Evolutionary conservation across 2,113 vertebrate genomes (phyloP).

Genomic region (Bubalus kerabau): DNA sequence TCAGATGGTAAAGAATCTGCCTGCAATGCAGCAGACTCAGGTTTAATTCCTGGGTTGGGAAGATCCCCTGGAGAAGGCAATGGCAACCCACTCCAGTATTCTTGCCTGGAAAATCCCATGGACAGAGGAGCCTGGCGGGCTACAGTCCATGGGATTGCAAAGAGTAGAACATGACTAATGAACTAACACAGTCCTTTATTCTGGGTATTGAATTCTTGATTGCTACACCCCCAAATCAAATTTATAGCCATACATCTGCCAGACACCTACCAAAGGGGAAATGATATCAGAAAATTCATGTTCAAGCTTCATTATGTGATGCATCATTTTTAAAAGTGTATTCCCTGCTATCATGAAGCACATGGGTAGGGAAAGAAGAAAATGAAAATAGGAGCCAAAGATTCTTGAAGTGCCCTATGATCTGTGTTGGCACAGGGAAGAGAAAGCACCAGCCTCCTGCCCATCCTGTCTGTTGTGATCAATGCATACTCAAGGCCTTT

Average conservation of each 20-base stretch:
- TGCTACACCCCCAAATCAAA: neutral
- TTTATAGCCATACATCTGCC: neutral
- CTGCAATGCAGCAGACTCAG: neutral
- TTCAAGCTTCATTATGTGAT: neutral
- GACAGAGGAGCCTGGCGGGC: neutral
- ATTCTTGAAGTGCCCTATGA: neutral
- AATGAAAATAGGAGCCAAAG: neutral
- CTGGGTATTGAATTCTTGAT: slow-evolving; percentile 24
- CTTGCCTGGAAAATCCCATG: neutral
- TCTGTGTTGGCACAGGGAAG: neutral
- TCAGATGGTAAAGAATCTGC: neutral
- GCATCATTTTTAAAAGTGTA: neutral
- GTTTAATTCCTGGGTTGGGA: neutral
- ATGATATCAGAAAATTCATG: neutral
- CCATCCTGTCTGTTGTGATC: neutral
- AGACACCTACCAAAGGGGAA: neutral
- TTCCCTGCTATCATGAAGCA: neutral
- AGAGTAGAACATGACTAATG: neutral
- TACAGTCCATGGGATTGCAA: neutral
- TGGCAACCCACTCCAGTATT: neutral
- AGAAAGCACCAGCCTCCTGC: neutral
- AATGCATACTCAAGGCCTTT: neutral
- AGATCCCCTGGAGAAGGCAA: neutral
- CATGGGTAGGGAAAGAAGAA: neutral
- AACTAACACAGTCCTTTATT: neutral